Evolutionary conservation across 1,140 invertebrate genomes (phyloP), one percentile per base, ranked within the genome.

Genomic region (Aplysia californica): DNA sequence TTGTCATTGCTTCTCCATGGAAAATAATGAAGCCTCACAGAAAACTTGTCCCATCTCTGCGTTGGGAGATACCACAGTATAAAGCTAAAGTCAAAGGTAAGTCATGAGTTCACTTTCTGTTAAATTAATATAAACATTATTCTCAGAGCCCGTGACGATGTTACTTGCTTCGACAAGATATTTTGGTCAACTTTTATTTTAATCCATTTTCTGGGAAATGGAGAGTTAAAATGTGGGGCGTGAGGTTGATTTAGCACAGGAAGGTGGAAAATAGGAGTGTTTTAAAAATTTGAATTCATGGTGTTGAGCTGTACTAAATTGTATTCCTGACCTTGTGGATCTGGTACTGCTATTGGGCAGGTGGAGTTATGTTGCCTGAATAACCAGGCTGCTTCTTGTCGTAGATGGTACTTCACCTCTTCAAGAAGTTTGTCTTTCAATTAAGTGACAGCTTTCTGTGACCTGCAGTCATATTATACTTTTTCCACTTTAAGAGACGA

Each of bases 1-100:
- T 74, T 70, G 44, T 88, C 6, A 70, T 89, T 3, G 66, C 75
- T 20, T 74, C 74, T 29, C 84, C 87, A 4, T 89, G 87, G 87
- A 59, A 65, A 20, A 74, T 83, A 4, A 84, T 79, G 61, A 82
- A 86, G 33, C 69, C 44, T 3, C 77, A 82, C 41, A 71, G 82
- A 0, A 77, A 77, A n/a, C 68, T 87, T 73, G 73, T 80, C 21
- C 56, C 76, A 29, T 36, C 64, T 36, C 20, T 74, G 6, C 64
- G 71, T 4, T 87, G 85, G 85, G 55, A 70, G 15, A 68, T 74
- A 39, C 58, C 69, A 36, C 38, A 77, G 15, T 85, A 85, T 59
- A 64, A 75, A 26, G 73, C 78, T n/a, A 81, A 78, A 55, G 69
- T 65, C 29, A 55, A 71, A 68, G 68, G 83, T 84, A 72, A 71